Percentiles rank a stretch among this genome's conserved stretches.
Evolutionary conservation across 2,113 vertebrate genomes (phyloP).

Genomic region (Orientallactaga bullata): DNA sequence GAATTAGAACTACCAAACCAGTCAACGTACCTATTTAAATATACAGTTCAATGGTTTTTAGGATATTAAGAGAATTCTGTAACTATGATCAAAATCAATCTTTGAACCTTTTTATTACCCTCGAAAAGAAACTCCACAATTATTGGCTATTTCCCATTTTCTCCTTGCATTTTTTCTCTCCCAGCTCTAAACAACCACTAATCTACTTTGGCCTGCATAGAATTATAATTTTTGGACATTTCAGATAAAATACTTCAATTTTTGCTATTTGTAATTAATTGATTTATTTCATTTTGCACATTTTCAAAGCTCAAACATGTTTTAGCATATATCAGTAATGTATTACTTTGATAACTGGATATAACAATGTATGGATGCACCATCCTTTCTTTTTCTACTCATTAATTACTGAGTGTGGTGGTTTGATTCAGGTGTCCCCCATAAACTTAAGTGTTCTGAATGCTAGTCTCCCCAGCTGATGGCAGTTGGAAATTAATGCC

Average conservation of each 20-base stretch:
- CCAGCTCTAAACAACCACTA: neutral
- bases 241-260: neutral
- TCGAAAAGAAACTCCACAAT: neutral
- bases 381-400: neutral
- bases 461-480: no score
- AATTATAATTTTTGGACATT: neutral
- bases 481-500: no score
- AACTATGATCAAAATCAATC: neutral
- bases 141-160: neutral
- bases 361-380: neutral
- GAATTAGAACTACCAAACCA: neutral
- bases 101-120: neutral
- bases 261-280: fast-evolving
- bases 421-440: no score
- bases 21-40: neutral
- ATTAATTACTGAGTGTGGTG: no score
- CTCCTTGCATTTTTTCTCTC: no score
- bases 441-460: no score
- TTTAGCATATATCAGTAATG: neutral
- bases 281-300: neutral
- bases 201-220: neutral
- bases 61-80: neutral
- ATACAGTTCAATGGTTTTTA: neutral
- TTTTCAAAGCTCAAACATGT: neutral
- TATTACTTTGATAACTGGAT: neutral